Evolutionary conservation across 2,888 invertebrate genomes (phyloP).

Genomic region (Uloborus plumipes): DNA sequence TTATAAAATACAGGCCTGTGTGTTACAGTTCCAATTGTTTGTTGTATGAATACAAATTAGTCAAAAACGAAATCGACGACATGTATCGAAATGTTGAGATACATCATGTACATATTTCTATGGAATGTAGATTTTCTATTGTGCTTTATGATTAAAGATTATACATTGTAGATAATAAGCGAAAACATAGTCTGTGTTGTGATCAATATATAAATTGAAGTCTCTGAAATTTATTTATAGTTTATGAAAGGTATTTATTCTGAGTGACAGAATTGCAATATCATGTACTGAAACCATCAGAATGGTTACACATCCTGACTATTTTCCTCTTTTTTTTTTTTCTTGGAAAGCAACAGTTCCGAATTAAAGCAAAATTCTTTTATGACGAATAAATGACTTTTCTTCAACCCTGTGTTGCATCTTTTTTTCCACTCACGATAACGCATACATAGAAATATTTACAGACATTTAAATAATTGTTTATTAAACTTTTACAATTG

Average conservation of each 20-base stretch:
- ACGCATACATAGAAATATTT: too few relatives aligned
- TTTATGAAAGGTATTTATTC: conserved; percentile 32
- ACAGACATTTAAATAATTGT: too few relatives aligned
- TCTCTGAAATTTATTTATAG: conserved; percentile 25
- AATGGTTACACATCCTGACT: background rate
- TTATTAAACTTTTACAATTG: too few relatives aligned
- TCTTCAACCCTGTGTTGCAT: background rate
- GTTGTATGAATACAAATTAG: background rate
- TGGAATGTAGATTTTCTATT: conserved; percentile 39
- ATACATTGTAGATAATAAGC: background rate
- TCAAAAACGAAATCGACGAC: background rate
- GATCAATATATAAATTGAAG: conserved; percentile 21
- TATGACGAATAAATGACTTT: conserved; percentile 52
- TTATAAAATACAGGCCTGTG: too few relatives aligned
- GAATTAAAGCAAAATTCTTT: conserved; percentile 46
- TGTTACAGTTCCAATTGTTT: too few relatives aligned
- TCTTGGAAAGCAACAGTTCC: conserved; percentile 21
- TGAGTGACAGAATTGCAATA: conserved; percentile 11
- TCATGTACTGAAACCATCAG: background rate
- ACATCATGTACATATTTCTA: background rate
- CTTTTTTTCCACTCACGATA: too few relatives aligned
- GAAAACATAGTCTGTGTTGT: conserved; percentile 28
- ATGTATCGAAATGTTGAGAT: background rate
- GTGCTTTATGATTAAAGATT: conserved; percentile 26
- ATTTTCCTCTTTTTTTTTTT: too few relatives aligned